phyloP scores from a whole-genome alignment of 35 echinoderm and acorn worm genomes.

The Chiridota heheva region DNA sequence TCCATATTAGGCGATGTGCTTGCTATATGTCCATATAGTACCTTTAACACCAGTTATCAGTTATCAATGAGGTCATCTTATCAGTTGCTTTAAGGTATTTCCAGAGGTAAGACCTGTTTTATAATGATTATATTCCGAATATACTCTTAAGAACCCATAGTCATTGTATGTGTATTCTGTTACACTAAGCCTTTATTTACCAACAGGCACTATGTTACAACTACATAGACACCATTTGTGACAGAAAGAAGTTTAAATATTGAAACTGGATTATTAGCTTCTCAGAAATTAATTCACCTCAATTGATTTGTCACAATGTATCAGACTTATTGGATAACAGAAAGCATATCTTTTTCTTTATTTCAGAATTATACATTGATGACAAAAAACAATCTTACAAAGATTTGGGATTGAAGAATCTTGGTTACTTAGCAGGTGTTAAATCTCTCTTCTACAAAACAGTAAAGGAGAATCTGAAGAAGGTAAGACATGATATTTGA shows the following conservation, averaged over 20 bases:
- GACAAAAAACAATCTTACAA: constrained; percentile 61
- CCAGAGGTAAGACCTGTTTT: too few relatives aligned
- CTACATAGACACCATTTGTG: neutral
- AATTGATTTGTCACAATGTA: neutral
- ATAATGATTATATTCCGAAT: too few relatives aligned
- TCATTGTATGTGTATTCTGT: too few relatives aligned
- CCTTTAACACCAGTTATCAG: too few relatives aligned
- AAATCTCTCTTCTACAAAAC: constrained; percentile 43
- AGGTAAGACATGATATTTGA: too few relatives aligned
- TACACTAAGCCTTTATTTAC: neutral
- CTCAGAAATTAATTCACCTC: neutral
- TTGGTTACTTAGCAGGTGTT: constrained; percentile 16
- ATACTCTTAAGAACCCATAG: too few relatives aligned
- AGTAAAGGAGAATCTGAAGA: constrained; percentile 24
- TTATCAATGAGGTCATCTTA: too few relatives aligned
- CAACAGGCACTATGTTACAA: neutral
- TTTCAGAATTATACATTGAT: constrained; percentile 79
- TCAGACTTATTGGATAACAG: neutral
- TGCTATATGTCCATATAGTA: too few relatives aligned
- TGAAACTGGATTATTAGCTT: neutral
- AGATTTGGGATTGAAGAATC: constrained; percentile 52
- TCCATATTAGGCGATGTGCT: too few relatives aligned
- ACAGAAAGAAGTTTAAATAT: neutral
- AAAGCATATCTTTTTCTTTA: neutral
- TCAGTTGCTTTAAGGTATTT: too few relatives aligned